A percentile compares a stretch with the other conserved stretches of the same genome.
Conservation (phyloP, 1,140 invertebrate species). For the Pseudoatta argentina region DNA sequence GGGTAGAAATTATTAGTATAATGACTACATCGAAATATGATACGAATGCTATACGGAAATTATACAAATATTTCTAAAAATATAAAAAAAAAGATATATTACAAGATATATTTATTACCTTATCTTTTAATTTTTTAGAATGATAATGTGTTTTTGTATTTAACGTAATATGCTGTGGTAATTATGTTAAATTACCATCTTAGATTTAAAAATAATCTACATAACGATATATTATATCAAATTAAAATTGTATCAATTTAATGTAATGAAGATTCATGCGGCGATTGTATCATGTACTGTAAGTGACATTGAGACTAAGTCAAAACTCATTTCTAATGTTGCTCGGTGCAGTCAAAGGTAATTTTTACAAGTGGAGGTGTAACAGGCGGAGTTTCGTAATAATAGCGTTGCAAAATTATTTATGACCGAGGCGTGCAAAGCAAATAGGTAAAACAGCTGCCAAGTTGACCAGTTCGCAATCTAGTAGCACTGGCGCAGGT, state of each 20-base stretch:
- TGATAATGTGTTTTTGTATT: background rate
- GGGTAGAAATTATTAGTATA: slow-evolving; percentile 14
- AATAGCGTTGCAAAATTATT: slow-evolving; percentile 82
- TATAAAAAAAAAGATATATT: no score
- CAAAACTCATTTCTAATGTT: slow-evolving; percentile 56
- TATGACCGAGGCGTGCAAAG: slow-evolving; percentile 81
- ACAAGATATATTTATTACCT: background rate
- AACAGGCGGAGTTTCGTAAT: slow-evolving; percentile 77
- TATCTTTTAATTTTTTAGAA: background rate
- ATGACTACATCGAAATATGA: background rate
- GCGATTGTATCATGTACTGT: background rate
- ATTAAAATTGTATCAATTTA: background rate
- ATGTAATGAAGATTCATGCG: background rate
- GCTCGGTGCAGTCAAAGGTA: slow-evolving; percentile 47
- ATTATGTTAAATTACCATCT: background rate
- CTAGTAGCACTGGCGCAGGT: slow-evolving; percentile 76
- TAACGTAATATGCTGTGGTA: background rate
- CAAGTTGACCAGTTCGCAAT: slow-evolving; percentile 80
- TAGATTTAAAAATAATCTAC: background rate
- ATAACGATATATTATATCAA: background rate
- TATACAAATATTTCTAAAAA: background rate
- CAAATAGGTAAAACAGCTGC: slow-evolving; percentile 85
- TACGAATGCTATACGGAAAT: background rate
- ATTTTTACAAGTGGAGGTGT: slow-evolving; percentile 70
- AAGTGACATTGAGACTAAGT: slow-evolving; percentile 46